Base-by-base conservation (phyloP, 1,140 invertebrate species). In the Thereuonema tuberculata region DNA sequence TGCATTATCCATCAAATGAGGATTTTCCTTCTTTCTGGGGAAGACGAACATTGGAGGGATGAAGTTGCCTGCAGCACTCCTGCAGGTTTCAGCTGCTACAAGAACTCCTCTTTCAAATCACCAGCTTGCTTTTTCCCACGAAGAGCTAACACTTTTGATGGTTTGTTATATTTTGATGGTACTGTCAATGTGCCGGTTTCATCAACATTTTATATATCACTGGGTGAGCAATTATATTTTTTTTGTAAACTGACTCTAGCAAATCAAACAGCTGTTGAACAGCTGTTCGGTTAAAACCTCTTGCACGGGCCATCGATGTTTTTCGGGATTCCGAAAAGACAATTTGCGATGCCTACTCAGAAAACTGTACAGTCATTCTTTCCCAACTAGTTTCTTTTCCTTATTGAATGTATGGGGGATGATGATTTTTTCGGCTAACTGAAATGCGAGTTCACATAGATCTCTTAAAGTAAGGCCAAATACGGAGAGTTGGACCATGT, bases 121-220 rank as follows among this genome's bases (percentile, higher is more conserved):
- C 46, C 58, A 23, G 62, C 28, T 48, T 62, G 58, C 12, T 27
- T 20, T n/a, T 61, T 61, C 14, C 61, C 26, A 56, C 48, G 62
- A 37, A 15, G 2, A 1, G 21, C 31, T 46, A 62, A 25, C 15
- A 63, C 49, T 1, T 56, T 9, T 31, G 62, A 24, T 2, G 25
- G 2, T 47, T 59, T 25, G 20, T 52, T 52, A 15, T n/a, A n/a
- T n/a, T n/a, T n/a, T n/a, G n/a, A n/a, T n/a, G 50, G 50, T 12
- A 21, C 24, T 12, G 20, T 21, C 9, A 20, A 12, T 21, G 20
- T 52, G 9, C 50, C 50, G 15, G 50, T 52, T 21, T 52, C 50
- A 52, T 52, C 50, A 12, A 52, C 50, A 52, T 52, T 52, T 12
- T 21, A 52, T 12, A 52, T 52, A 12, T 15, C 20, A 12, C 17